A percentile compares a stretch with the other conserved stretches of the same genome.
Evolutionary conservation across 2,113 vertebrate genomes (phyloP).

Genomic region (Canis aureus): DNA sequence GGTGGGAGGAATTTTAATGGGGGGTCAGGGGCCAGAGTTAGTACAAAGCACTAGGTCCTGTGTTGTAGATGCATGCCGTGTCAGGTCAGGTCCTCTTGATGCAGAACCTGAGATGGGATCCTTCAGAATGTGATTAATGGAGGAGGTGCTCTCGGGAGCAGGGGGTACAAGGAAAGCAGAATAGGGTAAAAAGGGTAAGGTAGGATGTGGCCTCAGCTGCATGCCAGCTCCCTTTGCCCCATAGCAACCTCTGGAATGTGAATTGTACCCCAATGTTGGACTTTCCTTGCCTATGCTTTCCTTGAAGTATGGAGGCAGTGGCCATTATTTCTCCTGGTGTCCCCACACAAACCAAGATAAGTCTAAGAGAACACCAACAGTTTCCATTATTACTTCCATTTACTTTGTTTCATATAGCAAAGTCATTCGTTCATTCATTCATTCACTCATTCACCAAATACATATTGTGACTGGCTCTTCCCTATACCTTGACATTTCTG

Average conservation of each 20-base stretch:
- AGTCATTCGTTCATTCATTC: background rate
- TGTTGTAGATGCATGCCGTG: background rate
- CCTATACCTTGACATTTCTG: background rate
- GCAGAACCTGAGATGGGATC: background rate
- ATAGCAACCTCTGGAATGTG: background rate
- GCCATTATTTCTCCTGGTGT: background rate
- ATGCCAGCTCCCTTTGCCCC: no score
- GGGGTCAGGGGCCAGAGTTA: background rate
- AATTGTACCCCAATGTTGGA: accelerated
- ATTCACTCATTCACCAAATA: background rate
- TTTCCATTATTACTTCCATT: background rate
- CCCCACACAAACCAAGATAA: background rate
- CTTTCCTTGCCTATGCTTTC: background rate
- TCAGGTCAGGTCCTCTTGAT: background rate
- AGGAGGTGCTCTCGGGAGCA: background rate
- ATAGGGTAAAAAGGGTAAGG: background rate
- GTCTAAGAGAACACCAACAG: background rate
- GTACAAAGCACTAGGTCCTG: accelerated
- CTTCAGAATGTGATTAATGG: background rate
- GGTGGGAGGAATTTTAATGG: background rate
- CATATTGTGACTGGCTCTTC: background rate
- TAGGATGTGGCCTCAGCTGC: background rate
- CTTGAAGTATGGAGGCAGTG: background rate
- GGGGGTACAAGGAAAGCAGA: background rate
- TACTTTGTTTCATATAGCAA: background rate